A percentile compares a stretch with the other conserved stretches of the same genome.
phyloP scores from a whole-genome alignment of 2,113 vertebrate genomes.

The Peucedramus taeniatus region DNA sequence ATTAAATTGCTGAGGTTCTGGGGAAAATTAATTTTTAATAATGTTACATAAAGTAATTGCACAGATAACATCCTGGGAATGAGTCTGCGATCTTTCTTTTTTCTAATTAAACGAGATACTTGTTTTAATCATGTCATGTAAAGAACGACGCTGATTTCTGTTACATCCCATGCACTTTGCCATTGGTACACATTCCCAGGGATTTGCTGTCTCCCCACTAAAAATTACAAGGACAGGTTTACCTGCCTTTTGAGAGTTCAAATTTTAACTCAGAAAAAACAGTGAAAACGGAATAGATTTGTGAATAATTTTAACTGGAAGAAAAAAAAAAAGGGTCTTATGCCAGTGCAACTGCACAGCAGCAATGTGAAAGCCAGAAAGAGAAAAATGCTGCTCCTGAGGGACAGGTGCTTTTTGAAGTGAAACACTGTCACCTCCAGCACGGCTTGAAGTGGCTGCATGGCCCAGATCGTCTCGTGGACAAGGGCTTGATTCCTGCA shows the following conservation, averaged over 20 bases:
- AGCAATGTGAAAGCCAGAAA: neutral
- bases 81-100: constrained; percentile 10
- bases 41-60: constrained; percentile 58
- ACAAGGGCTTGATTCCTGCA: neutral
- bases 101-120: constrained; percentile 18
- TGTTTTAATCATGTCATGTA: neutral
- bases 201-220: neutral
- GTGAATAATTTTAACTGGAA: neutral
- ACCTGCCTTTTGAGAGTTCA: neutral
- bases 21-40: constrained; percentile 60
- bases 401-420: neutral
- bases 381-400: neutral
- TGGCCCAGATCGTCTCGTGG: fast-evolving
- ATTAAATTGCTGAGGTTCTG: neutral
- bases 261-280: neutral
- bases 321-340: neutral
- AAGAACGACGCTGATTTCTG: neutral
- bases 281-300: neutral
- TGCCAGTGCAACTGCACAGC: neutral
- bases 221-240: neutral
- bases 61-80: constrained; percentile 17
- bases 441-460: fast-evolving
- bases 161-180: neutral
- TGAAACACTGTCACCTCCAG: neutral
- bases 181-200: neutral